Percentiles rank a stretch among this genome's conserved stretches.
These are phyloP conservation scores for Planococcus citri DNA, from an alignment of 1,140 invertebrate species.

Conservation along the genomic window DNA sequence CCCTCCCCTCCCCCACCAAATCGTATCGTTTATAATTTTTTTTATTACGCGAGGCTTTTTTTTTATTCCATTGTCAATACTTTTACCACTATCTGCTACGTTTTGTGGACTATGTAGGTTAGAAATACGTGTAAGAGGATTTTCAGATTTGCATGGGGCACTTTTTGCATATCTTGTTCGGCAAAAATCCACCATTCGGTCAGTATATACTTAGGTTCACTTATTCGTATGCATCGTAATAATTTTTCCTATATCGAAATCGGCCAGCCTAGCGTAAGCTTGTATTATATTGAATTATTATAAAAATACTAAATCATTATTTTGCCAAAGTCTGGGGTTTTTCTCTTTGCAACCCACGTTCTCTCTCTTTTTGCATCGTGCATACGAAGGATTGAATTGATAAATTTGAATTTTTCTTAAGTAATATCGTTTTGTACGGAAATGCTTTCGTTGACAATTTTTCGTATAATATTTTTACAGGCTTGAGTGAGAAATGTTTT, in stretches of 20 bases:
- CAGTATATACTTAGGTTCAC: no score
- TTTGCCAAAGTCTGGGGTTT: neutral
- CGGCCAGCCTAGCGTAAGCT: neutral
- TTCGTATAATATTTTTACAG: no score
- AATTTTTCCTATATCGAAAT: constrained; percentile 4
- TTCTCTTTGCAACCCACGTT: neutral
- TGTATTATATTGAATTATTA: neutral
- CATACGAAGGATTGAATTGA: no score
- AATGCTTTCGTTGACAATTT: no score
- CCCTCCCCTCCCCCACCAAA: no score
- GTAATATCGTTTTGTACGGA: no score
- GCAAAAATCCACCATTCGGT: neutral
- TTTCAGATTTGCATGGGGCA: neutral
- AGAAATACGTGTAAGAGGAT: neutral
- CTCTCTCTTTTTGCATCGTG: no score
- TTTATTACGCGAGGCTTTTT: neutral
- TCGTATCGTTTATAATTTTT: neutral
- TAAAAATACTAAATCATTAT: neutral
- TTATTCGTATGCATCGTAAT: neutral
- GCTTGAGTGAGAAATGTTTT: no score
- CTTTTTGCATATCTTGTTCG: neutral
- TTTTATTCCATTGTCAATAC: neutral
- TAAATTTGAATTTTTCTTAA: no score
- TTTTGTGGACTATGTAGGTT: no score
- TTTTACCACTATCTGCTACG: neutral